phyloP scores from a whole-genome alignment of 2,888 invertebrate species.

The Himalopsyche japonica region DNA sequence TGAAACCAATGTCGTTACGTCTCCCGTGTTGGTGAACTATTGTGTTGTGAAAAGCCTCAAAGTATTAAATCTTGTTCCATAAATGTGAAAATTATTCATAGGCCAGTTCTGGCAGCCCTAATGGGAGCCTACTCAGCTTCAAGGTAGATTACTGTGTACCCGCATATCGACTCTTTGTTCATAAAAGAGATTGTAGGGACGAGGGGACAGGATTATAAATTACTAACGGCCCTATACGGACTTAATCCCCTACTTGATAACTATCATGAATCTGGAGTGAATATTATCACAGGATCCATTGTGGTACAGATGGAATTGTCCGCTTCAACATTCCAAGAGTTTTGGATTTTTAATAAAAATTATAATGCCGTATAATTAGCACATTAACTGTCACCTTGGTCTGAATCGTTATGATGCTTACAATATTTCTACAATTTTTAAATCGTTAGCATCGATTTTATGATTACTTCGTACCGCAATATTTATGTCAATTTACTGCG shows the following conservation, averaged over 20 bases:
- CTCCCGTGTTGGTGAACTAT: too few relatives aligned
- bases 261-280: not conserved
- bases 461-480: too few relatives aligned
- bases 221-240: not conserved
- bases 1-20: too few relatives aligned
- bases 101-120: not conserved
- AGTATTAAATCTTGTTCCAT: too few relatives aligned
- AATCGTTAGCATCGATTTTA: too few relatives aligned
- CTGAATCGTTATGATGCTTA: too few relatives aligned
- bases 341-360: not conserved
- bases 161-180: not conserved
- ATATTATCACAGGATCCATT: not conserved
- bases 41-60: too few relatives aligned
- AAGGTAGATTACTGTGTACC: not conserved
- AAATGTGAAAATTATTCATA: too few relatives aligned
- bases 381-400: too few relatives aligned
- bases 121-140: not conserved
- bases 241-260: not conserved
- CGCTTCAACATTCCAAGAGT: not conserved
- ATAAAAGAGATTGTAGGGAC: not conserved
- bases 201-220: not conserved
- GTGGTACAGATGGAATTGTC: not conserved
- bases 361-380: too few relatives aligned
- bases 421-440: too few relatives aligned
- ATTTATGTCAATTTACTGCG: too few relatives aligned